Conservation (phyloP, 1,140 invertebrate genomes). For the Cydia amplana region DNA sequence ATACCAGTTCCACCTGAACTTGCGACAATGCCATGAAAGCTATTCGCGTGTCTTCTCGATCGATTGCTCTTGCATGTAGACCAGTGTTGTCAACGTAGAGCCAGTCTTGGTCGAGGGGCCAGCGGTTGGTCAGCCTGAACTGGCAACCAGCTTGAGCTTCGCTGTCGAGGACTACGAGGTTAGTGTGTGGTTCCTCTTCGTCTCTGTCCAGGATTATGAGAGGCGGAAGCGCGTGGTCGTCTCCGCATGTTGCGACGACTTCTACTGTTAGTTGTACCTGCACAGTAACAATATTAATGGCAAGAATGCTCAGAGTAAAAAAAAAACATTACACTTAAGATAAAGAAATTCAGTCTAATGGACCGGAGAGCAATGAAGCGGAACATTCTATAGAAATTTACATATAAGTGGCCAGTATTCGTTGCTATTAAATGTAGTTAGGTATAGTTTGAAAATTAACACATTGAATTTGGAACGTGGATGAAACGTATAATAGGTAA, state of each 20-base stretch:
- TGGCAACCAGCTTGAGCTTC: conserved; percentile 48
- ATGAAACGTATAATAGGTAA: too few species aligned
- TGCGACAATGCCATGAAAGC: conserved; percentile 75
- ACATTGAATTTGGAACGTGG: too few species aligned
- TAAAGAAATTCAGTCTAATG: too few species aligned
- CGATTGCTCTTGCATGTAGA: conserved; percentile 58
- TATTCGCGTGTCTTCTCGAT: conserved; percentile 74
- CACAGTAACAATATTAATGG: conserved; percentile 28
- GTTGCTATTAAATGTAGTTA: too few species aligned
- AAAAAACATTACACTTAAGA: not conserved
- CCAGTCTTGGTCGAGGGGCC: conserved; percentile 65
- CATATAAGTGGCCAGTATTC: too few species aligned
- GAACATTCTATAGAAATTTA: too few species aligned
- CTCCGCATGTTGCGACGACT: conserved; percentile 45
- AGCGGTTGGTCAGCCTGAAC: conserved; percentile 57
- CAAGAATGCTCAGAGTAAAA: not conserved
- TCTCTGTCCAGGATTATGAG: conserved; percentile 64
- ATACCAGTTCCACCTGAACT: conserved; percentile 67
- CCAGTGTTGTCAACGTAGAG: conserved; percentile 62
- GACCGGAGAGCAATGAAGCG: too few species aligned
- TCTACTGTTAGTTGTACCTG: conserved; percentile 63
- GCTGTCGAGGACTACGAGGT: conserved; percentile 58
- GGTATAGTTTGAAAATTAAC: too few species aligned
- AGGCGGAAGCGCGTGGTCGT: conserved; percentile 55
- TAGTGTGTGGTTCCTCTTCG: conserved; percentile 63